Evolutionary conservation across 2,113 vertebrate species (phyloP), one percentile per base, ranked within the genome.

Genomic region (Dunckerocampus dactyliophorus): DNA sequence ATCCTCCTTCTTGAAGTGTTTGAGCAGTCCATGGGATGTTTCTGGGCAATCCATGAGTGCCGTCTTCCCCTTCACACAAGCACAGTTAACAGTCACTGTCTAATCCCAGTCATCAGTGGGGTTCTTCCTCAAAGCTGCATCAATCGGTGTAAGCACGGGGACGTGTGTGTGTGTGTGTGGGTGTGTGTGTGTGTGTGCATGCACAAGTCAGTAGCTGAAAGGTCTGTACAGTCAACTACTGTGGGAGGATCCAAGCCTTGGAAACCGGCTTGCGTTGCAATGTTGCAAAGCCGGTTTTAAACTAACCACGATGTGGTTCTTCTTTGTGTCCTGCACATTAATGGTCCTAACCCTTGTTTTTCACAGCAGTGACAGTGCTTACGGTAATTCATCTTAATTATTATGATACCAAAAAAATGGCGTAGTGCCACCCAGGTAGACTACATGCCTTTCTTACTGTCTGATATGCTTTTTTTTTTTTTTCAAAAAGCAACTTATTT

Each of bases 1-100:
- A 57, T 94, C 92, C 0, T 90, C 89, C 56, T 70, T 90, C 37
- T 47, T 85, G 65, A 96, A 95, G 71, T 88, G 46, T 5, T 47
- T 84, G 62, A 83, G 73, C 31, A 76, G 65, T 43, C 71, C 74
- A 16, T 31, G 15, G 3, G 58, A 72, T 63, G 43, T 51, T 8
- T 64, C 75, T 14, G 53, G 16, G 48, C 1, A 31, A 63, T 83
- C 82, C 77, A 83, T 87, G 61, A 57, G 49, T 48, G 28, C n/a
- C n/a, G 28, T 28, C 15, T 64, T 59, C 42, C 48, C 50, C 54
- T 22, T 69, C 46, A 65, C 56, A 70, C 49, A 65, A 55, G 16
- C 10, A n/a, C 19, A 34, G 22, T 46, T 16, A 4, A n/a, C 43
- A 22, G 56, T 63, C 20, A 1, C n/a, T 49, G 19, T 65, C 9